Evolutionary conservation across 2,888 invertebrate genomes (phyloP).

Genomic region (Kuschelorhynchus macadamiae): DNA sequence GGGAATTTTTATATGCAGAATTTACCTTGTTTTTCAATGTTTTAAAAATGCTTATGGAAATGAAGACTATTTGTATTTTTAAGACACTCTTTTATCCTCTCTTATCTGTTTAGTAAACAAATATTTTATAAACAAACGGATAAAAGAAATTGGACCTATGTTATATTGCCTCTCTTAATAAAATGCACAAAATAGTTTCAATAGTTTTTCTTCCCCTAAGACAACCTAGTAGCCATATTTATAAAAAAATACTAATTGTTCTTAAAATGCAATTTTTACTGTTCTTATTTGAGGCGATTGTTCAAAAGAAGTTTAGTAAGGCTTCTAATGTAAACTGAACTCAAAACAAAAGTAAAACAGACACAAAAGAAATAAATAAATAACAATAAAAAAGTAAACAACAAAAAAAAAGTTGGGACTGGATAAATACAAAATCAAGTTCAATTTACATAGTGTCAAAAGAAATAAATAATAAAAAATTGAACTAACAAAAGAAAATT

Average conservation of each 20-base stretch:
- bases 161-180: too few species aligned
- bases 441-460: conserved; percentile 42
- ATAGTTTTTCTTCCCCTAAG: too few species aligned
- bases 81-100: too few species aligned
- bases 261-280: conserved; percentile 49
- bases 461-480: conserved; percentile 12
- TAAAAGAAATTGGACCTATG: too few species aligned
- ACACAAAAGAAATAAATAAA: conserved; percentile 5
- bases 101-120: too few species aligned
- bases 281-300: conserved; percentile 18
- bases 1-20: too few species aligned
- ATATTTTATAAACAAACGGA: too few species aligned
- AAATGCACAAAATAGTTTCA: too few species aligned
- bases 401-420: background rate
- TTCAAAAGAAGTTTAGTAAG: conserved; percentile 65
- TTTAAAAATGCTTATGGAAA: too few species aligned
- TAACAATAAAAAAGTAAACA: conserved; percentile 2
- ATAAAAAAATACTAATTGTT: conserved; percentile 18
- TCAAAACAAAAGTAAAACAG: conserved; percentile 20
- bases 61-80: too few species aligned
- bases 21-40: too few species aligned
- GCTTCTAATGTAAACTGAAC: conserved; percentile 55
- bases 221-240: too few species aligned
- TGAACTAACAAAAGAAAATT: background rate
- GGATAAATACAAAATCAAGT: conserved; percentile 28